Conservation (phyloP, 2,888 invertebrate genomes). For the Myopa testacea region DNA sequence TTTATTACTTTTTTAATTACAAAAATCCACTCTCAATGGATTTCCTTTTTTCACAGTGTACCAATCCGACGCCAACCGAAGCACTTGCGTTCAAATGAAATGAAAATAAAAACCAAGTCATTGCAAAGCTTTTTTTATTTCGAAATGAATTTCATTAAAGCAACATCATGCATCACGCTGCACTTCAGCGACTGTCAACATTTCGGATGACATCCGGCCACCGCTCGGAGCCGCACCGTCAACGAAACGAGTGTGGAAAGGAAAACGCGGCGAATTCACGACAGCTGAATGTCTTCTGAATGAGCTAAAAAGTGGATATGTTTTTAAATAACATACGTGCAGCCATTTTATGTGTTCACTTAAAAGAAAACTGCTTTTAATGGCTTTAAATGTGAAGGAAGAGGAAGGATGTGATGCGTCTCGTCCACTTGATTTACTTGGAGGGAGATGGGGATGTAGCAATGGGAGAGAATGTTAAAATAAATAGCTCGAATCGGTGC, state of each 20-base stretch:
- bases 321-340: neutral
- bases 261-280: neutral
- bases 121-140: constrained; percentile 1
- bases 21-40: too few relatives aligned
- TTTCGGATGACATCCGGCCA: constrained; percentile 1
- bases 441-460: too few relatives aligned
- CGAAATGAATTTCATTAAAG: constrained; percentile 18
- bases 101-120: neutral
- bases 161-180: constrained; percentile 8
- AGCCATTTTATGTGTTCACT: neutral
- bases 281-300: constrained; percentile 8
- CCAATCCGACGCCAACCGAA: neutral
- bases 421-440: too few relatives aligned
- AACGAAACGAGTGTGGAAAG: neutral
- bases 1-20: too few relatives aligned
- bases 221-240: neutral
- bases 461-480: too few relatives aligned
- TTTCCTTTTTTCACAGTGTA: neutral
- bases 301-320: neutral
- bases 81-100: neutral
- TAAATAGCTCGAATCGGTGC: too few relatives aligned
- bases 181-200: constrained; percentile 11
- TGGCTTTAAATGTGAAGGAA: neutral
- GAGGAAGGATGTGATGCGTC: neutral
- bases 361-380: neutral